Percentiles rank a stretch among this genome's conserved stretches.
phyloP scores from a whole-genome alignment of 2,888 invertebrate species.

The Thereva unica region DNA sequence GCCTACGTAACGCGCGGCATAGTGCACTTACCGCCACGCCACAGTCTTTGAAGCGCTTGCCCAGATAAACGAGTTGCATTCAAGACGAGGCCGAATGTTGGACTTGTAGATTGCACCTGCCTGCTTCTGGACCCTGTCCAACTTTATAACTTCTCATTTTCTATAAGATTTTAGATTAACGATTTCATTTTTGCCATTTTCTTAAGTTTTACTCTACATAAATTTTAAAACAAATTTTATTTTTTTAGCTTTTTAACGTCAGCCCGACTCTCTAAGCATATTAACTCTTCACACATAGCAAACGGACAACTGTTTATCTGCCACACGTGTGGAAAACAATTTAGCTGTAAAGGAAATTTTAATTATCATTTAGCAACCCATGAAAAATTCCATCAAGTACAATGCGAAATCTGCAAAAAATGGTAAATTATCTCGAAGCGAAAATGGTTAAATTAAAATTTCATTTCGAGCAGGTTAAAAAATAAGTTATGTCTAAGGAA shows the following conservation, averaged over 20 bases:
- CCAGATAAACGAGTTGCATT: too few species aligned
- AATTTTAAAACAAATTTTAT: background rate
- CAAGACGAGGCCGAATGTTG: too few species aligned
- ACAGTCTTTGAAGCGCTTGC: too few species aligned
- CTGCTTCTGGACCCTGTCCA: too few species aligned
- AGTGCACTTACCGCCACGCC: too few species aligned
- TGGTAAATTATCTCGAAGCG: constrained; percentile 35
- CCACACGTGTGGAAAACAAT: constrained; percentile 44
- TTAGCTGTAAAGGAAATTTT: constrained; percentile 43
- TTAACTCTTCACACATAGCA: constrained; percentile 38
- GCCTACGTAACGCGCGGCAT: too few species aligned
- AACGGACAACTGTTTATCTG: constrained; percentile 41
- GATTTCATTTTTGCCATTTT: background rate
- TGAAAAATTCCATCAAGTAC: constrained; percentile 43
- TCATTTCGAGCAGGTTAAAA: constrained; percentile 39
- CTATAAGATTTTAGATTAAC: background rate
- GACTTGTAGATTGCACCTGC: too few species aligned
- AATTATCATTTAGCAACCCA: constrained; percentile 45
- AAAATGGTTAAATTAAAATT: background rate
- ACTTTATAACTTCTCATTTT: background rate
- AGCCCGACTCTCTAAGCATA: constrained; percentile 41
- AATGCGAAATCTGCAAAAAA: constrained; percentile 43
- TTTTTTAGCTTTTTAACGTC: constrained; percentile 38
- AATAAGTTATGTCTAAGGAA: constrained; percentile 44
- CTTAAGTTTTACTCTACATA: background rate